Base-by-base conservation (phyloP, 1,140 invertebrate genomes). In the Diabrotica virgifera region DNA sequence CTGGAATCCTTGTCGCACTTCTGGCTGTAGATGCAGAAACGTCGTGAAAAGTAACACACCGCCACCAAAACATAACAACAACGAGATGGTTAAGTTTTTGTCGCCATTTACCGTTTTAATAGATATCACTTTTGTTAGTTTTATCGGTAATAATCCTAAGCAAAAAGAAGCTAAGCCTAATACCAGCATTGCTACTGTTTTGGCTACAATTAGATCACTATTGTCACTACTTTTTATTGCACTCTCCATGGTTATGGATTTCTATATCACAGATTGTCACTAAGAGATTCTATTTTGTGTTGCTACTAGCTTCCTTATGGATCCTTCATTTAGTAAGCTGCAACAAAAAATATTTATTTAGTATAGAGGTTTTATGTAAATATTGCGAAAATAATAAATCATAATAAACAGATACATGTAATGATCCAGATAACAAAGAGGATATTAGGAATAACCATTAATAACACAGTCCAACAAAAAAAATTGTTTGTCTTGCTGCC, bases 11-110 rank as follows among this genome's bases (percentile, higher is more conserved):
- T 84, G 83, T 40, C 88, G 81, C 0, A 90, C 86, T 78, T 93
- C 91, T 2, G 91, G 90, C 51, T 92, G 85, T 53, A 93, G 80
- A 74, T 93, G 90, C 5, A 91, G 77, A 72, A 92, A 88, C 13
- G 88, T 88, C 3, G 91, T 92, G 70, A 87, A 90, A 10, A 93
- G 77, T 40, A 93, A 82, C 2, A 93, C 91, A 2, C 91, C 91
- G n/a, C 89, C 91, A 9, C 90, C 90, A 77, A 91, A 91, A 76
- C 89, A 91, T 13, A 90, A 82, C 53, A 91, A 75, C 38, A 88
- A 73, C 6, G 85, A 87, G 12, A 87, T 83, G 51, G 84, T 68
- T 0, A 86, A 76, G 76, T 85, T 78, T 36, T 78, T 78, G 24
- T 76, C 74, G 14, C 74, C 71, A 37, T 74, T 70, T 9, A 70